A percentile compares a stretch with the other conserved stretches of the same genome.
Evolutionary conservation across 2,113 vertebrate species (phyloP).

Genomic region (Carollia perspicillata): DNA sequence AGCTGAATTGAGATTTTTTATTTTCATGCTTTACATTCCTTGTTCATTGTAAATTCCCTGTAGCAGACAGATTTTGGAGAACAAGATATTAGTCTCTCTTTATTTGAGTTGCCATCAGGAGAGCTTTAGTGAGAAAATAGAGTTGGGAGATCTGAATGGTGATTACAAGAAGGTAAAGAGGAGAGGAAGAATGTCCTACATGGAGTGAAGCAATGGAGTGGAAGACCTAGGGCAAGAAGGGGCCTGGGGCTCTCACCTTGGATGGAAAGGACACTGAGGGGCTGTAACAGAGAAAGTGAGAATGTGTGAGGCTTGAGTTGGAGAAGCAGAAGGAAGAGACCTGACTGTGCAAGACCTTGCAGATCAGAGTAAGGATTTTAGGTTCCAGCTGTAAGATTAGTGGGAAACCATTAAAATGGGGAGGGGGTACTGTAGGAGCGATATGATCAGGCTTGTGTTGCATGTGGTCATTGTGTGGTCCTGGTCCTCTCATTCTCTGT

Average conservation of each 20-base stretch:
- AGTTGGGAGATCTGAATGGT: neutral
- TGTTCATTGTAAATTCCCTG: constrained; percentile 17
- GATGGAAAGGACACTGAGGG: neutral
- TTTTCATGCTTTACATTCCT: constrained; percentile 1
- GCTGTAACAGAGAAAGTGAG: neutral
- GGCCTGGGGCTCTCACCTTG: neutral
- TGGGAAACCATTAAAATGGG: neutral
- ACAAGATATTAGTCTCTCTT: neutral
- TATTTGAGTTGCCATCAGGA: neutral
- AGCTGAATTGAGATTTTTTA: neutral
- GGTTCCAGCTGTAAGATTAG: neutral
- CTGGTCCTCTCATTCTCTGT: neutral
- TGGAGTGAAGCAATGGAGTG: neutral
- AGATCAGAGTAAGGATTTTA: neutral
- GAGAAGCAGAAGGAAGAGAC: neutral
- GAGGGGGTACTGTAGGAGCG: neutral
- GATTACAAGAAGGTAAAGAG: neutral
- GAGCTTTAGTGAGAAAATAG: constrained; percentile 14
- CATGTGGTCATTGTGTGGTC: neutral
- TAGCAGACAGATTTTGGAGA: neutral
- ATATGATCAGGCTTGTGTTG: neutral
- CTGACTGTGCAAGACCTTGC: neutral
- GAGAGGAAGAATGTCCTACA: neutral
- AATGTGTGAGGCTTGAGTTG: neutral
- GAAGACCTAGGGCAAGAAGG: neutral